A percentile compares a stretch with the other conserved stretches of the same genome.
phyloP scores from a whole-genome alignment of 2,113 vertebrate species.

The Pseudois nayaur region DNA sequence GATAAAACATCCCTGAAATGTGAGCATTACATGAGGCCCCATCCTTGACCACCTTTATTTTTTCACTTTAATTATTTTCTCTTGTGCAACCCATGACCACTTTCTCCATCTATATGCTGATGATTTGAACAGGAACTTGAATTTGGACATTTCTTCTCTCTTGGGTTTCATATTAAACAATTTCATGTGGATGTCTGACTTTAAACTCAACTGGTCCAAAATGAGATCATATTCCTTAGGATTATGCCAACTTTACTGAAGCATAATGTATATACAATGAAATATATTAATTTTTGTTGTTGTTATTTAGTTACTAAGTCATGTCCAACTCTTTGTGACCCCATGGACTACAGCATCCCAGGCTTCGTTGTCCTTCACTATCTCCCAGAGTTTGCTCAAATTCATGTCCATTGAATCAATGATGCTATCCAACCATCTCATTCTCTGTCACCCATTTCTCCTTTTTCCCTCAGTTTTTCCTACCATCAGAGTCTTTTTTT shows the following conservation, averaged over 20 bases:
- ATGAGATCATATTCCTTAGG: not conserved
- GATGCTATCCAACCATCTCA: not conserved
- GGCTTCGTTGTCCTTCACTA: not conserved
- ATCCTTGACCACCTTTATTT: not conserved
- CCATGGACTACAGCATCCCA: not conserved
- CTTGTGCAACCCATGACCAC: not conserved
- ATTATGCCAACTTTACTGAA: not conserved
- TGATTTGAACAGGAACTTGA: not conserved
- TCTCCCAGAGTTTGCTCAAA: not conserved
- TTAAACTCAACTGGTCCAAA: not conserved
- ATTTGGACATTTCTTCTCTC: not conserved
- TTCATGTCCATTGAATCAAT: not conserved
- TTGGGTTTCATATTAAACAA: not conserved
- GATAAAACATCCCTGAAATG: not conserved
- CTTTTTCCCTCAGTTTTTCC: not conserved
- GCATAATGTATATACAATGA: not conserved
- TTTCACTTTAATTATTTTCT: not conserved
- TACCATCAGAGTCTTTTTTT: not conserved
- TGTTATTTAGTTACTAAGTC: not conserved
- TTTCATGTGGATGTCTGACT: not conserved
- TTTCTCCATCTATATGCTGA: not conserved
- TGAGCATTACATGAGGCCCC: not conserved
- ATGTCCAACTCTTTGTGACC: rapidly evolving
- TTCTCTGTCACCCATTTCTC: not conserved
- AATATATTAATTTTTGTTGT: not conserved